phyloP scores from a whole-genome alignment of 30 jellyfish, hydroid and myxozoan species.

The Phacellophora camtschatica region DNA sequence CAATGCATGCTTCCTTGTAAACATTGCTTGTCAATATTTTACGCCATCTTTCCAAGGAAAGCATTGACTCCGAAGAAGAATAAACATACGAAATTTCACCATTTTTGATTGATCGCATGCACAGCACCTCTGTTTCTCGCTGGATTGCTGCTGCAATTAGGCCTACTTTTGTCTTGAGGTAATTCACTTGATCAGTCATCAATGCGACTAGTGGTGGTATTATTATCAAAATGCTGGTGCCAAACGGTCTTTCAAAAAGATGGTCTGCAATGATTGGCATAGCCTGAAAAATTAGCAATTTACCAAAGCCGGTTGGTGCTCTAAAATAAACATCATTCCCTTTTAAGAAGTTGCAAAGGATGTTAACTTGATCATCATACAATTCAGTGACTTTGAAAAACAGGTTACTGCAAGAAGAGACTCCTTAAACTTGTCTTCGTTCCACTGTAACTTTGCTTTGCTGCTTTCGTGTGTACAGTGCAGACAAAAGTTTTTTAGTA shows the following conservation, averaged over 20 bases:
- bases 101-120: slow-evolving; percentile 21
- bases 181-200: slow-evolving; percentile 33
- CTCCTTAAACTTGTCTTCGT: slow-evolving; percentile 18
- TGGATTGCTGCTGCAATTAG: slow-evolving; percentile 35
- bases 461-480: background rate
- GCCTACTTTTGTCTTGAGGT: slow-evolving; percentile 31
- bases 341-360: slow-evolving; percentile 13
- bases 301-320: slow-evolving; percentile 9
- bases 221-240: slow-evolving; percentile 37
- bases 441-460: slow-evolving; percentile 8
- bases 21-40: slow-evolving; percentile 18
- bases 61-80: slow-evolving; percentile 47
- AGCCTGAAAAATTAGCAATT: slow-evolving; percentile 15
- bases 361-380: slow-evolving; percentile 14
- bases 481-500: background rate
- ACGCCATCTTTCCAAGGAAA: slow-evolving; percentile 42
- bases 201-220: slow-evolving; percentile 35
- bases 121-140: slow-evolving; percentile 14
- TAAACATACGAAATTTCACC: slow-evolving; percentile 31
- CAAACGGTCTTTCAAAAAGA: slow-evolving; percentile 19
- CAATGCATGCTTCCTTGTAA: slow-evolving; percentile 32
- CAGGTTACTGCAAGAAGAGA: slow-evolving; percentile 1
- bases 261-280: slow-evolving; percentile 36
- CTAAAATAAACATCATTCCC: slow-evolving; percentile 1
- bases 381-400: background rate